These are phyloP conservation scores for Puffinus mauretanicus DNA, from an alignment of 2,113 vertebrate genomes.

Conservation along the genomic window DNA sequence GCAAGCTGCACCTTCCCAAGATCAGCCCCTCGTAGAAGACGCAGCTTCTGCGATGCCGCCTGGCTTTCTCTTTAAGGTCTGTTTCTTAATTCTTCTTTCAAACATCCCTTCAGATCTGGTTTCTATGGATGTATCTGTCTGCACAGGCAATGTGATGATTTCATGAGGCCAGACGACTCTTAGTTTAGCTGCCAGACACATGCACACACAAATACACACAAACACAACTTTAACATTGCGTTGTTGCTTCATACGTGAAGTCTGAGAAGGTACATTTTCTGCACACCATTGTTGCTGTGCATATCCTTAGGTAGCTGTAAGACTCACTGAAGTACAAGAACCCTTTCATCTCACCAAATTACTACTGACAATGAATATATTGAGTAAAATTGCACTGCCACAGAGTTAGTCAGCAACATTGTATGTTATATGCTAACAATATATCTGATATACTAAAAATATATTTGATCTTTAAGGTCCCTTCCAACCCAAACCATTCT, in stretches of 20 bases:
- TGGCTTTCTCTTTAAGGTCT: conserved; percentile 89
- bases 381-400: background rate
- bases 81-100: background rate
- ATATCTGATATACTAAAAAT: background rate
- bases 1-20: background rate
- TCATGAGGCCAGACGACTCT: background rate
- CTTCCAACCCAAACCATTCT: background rate
- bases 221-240: background rate
- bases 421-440: background rate
- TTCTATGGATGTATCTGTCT: background rate
- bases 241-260: background rate
- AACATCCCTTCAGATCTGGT: background rate
- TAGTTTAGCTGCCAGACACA: background rate
- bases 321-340: background rate
- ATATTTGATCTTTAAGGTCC: background rate
- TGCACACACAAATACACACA: background rate
- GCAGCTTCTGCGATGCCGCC: conserved; percentile 70
- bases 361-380: background rate
- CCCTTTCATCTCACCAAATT: background rate
- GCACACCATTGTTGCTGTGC: background rate
- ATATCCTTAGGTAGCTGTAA: background rate
- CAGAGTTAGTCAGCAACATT: background rate
- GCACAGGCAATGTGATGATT: background rate
- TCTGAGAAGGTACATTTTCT: background rate
- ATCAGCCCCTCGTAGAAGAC: conserved; percentile 22